phyloP scores from a whole-genome alignment of 2,888 invertebrate genomes.

The Ochlodes sylvanus region DNA sequence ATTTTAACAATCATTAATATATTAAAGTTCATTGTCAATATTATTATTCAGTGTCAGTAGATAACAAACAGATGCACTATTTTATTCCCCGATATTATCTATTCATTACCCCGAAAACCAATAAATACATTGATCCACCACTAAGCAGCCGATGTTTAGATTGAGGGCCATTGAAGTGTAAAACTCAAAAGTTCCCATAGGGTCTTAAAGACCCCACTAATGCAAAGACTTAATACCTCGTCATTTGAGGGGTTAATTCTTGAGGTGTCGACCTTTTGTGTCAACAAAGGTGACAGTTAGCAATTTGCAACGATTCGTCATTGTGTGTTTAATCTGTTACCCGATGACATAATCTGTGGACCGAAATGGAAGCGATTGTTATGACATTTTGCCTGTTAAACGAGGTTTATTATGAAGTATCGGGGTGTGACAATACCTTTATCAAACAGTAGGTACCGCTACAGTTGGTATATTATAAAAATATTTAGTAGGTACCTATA shows the following conservation, averaged over 20 bases:
- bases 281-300: slow-evolving; percentile 60
- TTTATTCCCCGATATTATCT: slow-evolving; percentile 29
- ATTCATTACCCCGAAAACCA: slow-evolving; percentile 40
- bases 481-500: no score
- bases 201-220: slow-evolving; percentile 49
- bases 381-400: slow-evolving; percentile 33
- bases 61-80: background rate
- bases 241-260: slow-evolving; percentile 63
- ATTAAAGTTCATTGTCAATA: background rate
- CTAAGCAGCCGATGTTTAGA: slow-evolving; percentile 71
- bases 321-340: slow-evolving; percentile 56
- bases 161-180: slow-evolving; percentile 66
- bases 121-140: slow-evolving; percentile 55
- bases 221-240: slow-evolving; percentile 54
- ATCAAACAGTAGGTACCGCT: background rate
- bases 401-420: slow-evolving; percentile 17
- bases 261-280: slow-evolving; percentile 62
- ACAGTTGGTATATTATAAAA: no score
- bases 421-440: background rate
- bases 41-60: background rate
- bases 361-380: slow-evolving; percentile 36
- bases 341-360: slow-evolving; percentile 49
- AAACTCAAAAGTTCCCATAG: slow-evolving; percentile 75
- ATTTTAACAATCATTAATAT: no score
- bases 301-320: slow-evolving; percentile 55